Evolutionary conservation across 1,140 invertebrate genomes (phyloP), one percentile per base, ranked within the genome.

Genomic region (Brevipalpus yothersi): DNA sequence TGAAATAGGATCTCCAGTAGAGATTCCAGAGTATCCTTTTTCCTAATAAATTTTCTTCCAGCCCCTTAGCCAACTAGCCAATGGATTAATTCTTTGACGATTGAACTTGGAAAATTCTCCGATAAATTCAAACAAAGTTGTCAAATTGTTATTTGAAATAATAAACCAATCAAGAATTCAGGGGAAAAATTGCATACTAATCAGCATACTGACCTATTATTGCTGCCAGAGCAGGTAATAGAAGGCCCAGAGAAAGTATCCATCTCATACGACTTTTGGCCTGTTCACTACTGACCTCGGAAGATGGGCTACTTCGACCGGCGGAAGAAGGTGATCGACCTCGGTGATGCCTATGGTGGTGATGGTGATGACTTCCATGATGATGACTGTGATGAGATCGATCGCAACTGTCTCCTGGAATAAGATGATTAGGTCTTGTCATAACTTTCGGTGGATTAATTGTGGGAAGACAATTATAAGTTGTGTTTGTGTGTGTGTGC

Each of bases 161-260:
- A n/a, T n/a, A n/a, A n/a, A n/a, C n/a, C n/a, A n/a, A n/a, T n/a
- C n/a, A n/a, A n/a, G n/a, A 21, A 17, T 4, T 17, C 9, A 56
- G 4, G 4, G 31, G 4, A 17, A 23, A 17, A 39, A 11, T 13
- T 31, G n/a, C 31, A 31, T n/a, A 13, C 58, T 45, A 19, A 51
- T 51, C 10, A 51, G 3, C 17, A 51, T 12, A 17, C n/a, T 63
- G 60, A 66, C 65, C 65, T 39, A 66, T 66, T 19, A 66, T 62
- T 13, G 65, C 65, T 4, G 65, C 65, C 1, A 66, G 58, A 2
- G 65, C 65, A 2, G 65, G 65, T 13, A 66, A 53, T 31, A 66
- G 56, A 41, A 66, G 63, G 8, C 64, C 65, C 8, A 66, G 56
- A 43, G 64, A 65, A 23, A 66, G 60, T 31, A 66, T 59, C 40